Evolutionary conservation across 2,113 vertebrate genomes (phyloP), one percentile per base, ranked within the genome.

Genomic region (Pachyramphus minor): DNA sequence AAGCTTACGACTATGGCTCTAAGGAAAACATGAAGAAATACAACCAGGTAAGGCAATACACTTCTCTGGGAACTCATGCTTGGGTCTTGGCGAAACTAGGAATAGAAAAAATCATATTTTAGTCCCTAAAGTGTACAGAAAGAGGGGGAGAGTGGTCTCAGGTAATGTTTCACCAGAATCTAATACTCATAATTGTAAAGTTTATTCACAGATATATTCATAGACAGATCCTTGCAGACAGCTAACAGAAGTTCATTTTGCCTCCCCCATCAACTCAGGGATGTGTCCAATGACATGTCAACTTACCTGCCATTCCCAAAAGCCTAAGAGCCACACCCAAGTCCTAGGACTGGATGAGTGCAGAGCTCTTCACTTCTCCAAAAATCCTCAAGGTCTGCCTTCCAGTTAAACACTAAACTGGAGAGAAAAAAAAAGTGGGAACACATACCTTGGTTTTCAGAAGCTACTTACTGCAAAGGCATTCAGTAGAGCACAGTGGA

Each of bases 1-100:
- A 97, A 89, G 96, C 95, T 85, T 94, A 90, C 27, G 94, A 97
- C 90, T 97, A 95, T 0, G 94, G 96, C 62, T n/a, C 1, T 11
- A 91, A 95, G 49, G 82, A 91, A 79, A 96, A 96, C 41, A 76
- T 91, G 82, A 91, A 95, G 90, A 96, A 91, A 87, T 97, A 96
- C 44, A 94, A 96, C 37, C 94, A 97, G 94, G 95, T 96, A 93
- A 91, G 52, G n/a, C 6, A 55, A 56, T 25, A 52, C 0, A 1
- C 52, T 93, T 87, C 16, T 53, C 49, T 37, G 22, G 59, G 8
- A 87, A 64, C 11, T 27, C 39, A 50, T 47, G 21, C 24, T 49
- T 12, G 5, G 6, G 7, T 64, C 8, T 37, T 31, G 3, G 15
- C 7, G 94, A 63, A 88, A 80, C 12, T 22, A 49, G 59, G 22